Conservation (phyloP, 2,797 vertebrate genomes). For the Naso thynnoides region DNA sequence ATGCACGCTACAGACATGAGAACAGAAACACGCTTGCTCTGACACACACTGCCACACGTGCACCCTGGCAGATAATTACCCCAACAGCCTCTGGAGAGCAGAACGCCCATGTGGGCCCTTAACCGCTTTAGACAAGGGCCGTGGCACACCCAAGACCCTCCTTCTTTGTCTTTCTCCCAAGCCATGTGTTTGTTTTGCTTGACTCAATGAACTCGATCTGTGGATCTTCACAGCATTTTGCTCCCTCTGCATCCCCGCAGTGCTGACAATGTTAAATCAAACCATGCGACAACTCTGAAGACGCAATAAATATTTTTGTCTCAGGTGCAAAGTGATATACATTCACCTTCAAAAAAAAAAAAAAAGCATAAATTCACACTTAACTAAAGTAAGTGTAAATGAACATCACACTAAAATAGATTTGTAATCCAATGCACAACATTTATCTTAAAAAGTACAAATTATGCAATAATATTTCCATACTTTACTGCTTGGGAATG, state of each 20-base stretch:
- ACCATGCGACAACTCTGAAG: slow-evolving; percentile 1
- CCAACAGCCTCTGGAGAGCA: slow-evolving; percentile 75
- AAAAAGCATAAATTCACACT: background rate
- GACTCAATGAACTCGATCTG: slow-evolving; percentile 76
- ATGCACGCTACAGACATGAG: slow-evolving; percentile 50
- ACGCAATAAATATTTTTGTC: background rate
- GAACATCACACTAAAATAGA: background rate
- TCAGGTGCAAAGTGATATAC: background rate
- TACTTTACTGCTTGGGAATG: slow-evolving; percentile 23
- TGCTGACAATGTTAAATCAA: slow-evolving; percentile 22
- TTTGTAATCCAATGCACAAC: background rate
- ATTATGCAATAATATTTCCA: slow-evolving; percentile 39
- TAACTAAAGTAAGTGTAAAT: background rate
- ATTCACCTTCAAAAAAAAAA: background rate
- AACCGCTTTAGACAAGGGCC: slow-evolving; percentile 81
- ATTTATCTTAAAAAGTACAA: slow-evolving; percentile 10
- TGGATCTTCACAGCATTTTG: slow-evolving; percentile 46
- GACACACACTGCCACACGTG: slow-evolving; percentile 60
- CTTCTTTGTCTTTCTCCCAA: slow-evolving; percentile 71
- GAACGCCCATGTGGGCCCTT: slow-evolving; percentile 74
- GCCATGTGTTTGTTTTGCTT: slow-evolving; percentile 81
- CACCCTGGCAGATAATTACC: slow-evolving; percentile 80
- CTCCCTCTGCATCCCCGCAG: slow-evolving; percentile 31
- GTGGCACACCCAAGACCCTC: slow-evolving; percentile 70
- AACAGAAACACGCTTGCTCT: slow-evolving; percentile 14